These are phyloP conservation scores for Eulithis prunata DNA, from an alignment of 2,888 invertebrate species.

Conservation along the genomic window DNA sequence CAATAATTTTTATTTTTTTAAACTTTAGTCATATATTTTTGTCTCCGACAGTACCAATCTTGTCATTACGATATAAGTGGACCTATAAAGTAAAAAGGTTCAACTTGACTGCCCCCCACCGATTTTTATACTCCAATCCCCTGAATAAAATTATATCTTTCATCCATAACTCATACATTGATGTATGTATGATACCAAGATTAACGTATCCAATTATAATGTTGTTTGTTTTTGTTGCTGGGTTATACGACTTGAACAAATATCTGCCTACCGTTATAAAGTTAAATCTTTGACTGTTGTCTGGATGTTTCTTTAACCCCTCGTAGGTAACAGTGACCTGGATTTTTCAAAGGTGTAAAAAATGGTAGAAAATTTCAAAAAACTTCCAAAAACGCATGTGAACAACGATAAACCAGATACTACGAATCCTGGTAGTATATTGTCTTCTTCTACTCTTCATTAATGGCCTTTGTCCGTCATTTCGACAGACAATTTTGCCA, in stretches of 20 bases:
- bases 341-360: no score
- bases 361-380: no score
- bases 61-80: constrained; percentile 29
- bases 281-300: no score
- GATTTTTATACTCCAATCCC: constrained; percentile 76
- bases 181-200: constrained; percentile 42
- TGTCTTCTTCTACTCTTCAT: no score
- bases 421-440: no score
- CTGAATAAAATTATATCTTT: constrained; percentile 72
- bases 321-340: no score
- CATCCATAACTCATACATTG: constrained; percentile 66
- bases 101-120: constrained; percentile 69
- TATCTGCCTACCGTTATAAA: background rate
- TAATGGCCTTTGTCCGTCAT: no score
- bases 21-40: background rate
- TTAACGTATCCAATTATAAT: constrained; percentile 48
- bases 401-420: no score
- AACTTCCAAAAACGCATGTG: no score
- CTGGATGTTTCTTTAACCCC: no score
- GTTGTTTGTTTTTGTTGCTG: constrained; percentile 25
- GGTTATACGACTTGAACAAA: background rate
- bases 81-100: constrained; percentile 56
- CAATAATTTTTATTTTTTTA: no score
- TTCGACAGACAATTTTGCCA: no score
- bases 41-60: constrained; percentile 14